Evolutionary conservation across 1,140 invertebrate genomes (phyloP).

Genomic region (Leptopilina boulardi): DNA sequence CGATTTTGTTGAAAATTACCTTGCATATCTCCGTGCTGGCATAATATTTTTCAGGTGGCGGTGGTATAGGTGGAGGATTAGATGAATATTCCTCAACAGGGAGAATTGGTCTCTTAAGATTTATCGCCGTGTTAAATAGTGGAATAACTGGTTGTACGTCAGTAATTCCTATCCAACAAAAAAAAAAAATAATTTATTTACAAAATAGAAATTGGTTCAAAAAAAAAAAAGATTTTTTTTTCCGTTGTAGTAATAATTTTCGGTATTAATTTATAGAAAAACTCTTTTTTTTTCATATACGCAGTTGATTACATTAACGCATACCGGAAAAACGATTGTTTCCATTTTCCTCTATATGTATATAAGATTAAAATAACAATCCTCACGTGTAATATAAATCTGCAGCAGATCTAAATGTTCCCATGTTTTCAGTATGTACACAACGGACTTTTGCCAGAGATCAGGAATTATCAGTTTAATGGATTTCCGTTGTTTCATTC

Average conservation of each 20-base stretch:
- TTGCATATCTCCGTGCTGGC: slow-evolving; percentile 82
- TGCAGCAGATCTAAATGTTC: neutral
- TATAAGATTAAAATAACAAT: slow-evolving; percentile 15
- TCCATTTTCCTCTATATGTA: neutral
- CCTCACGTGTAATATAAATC: slow-evolving; percentile 36
- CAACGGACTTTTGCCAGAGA: neutral
- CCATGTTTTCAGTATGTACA: neutral
- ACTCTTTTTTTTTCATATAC: too few relatives aligned
- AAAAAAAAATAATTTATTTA: slow-evolving; percentile 4
- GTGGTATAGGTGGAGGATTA: slow-evolving; percentile 82
- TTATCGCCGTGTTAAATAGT: slow-evolving; percentile 71
- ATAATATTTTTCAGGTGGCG: slow-evolving; percentile 86
- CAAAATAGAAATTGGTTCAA: too few relatives aligned
- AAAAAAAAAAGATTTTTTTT: too few relatives aligned
- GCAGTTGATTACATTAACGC: neutral
- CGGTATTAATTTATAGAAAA: too few relatives aligned
- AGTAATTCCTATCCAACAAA: slow-evolving; percentile 58
- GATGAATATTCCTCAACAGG: slow-evolving; percentile 80
- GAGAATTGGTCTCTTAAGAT: slow-evolving; percentile 73
- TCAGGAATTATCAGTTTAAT: slow-evolving; percentile 31
- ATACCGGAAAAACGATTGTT: neutral
- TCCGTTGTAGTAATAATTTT: too few relatives aligned
- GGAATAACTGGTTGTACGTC: slow-evolving; percentile 70
- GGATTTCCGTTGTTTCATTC: neutral
- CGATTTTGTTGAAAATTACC: too few relatives aligned